Evolutionary conservation across 1,140 invertebrate genomes (phyloP), one percentile per base, ranked within the genome.

Genomic region (Mizuhopecten yessoensis): DNA sequence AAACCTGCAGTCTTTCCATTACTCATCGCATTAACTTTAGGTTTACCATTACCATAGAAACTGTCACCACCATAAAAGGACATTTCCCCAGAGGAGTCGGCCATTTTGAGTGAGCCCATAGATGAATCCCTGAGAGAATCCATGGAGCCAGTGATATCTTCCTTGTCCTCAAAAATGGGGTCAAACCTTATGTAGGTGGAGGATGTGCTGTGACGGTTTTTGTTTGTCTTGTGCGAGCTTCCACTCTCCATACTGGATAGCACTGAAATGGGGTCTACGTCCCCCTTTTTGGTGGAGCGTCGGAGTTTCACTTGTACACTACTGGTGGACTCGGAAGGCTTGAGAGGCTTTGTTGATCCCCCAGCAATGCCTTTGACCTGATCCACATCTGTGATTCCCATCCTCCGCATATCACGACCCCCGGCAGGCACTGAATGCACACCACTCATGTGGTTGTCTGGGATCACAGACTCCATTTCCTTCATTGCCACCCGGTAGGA

Each of bases 181-280:
- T 96, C 95, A 94, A 96, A 96, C 34, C 94, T 92, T 49, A 96
- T 95, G 90, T 95, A 96, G 3, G 95, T 95, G 3, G 95, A 96
- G 7, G 94, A 94, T 34, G 91, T 92, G 88, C 92, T 93, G 88
- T 93, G 91, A 90, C 94, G 89, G n/a, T 93, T 94, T 88, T 94
- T 95, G 42, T 86, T 91, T 33, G 91, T 94, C 92, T 92, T 91
- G 90, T 75, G 91, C n/a, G 87, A 87, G 0, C 57, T 92, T 33
- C 87, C 86, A 86, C 45, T 92, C 36, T 94, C 93, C 11, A 92
- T 91, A 86, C 87, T 93, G n/a, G 89, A 90, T 9, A 94, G 88
- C 33, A 93, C 91, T 39, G 93, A 91, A 57, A 94, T 94, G 0
- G 94, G 94, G 86, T 94, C 94, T 34, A 93, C 93, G 89, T 94